Conservation (phyloP, 1,140 invertebrate species). For the Tenebrio molitor region DNA sequence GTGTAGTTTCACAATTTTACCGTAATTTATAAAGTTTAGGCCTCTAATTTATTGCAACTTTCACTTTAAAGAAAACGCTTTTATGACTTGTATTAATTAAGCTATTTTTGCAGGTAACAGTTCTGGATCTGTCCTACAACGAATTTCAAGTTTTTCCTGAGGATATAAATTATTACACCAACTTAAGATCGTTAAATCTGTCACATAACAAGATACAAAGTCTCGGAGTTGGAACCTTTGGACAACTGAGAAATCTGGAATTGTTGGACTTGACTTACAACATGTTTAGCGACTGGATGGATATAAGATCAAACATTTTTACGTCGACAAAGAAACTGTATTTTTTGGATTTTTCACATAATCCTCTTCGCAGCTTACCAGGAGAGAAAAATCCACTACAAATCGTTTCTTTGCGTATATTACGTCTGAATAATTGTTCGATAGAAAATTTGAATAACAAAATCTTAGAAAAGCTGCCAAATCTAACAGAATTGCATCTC, state of each 20-base stretch:
- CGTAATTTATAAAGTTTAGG: not conserved
- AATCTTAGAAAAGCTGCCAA: constrained; percentile 69
- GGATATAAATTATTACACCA: constrained; percentile 64
- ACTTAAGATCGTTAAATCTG: constrained; percentile 70
- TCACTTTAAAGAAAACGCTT: not conserved
- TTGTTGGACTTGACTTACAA: constrained; percentile 71
- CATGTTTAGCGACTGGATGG: constrained; percentile 69
- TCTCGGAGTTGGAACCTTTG: constrained; percentile 66
- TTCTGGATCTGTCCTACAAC: constrained; percentile 59
- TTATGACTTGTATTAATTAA: constrained; percentile 15
- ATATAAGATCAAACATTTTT: constrained; percentile 62
- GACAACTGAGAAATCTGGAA: constrained; percentile 69
- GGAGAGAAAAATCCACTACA: constrained; percentile 50
- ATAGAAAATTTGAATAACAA: constrained; percentile 69
- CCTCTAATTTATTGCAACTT: constrained; percentile 7
- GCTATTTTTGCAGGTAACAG: constrained; percentile 65
- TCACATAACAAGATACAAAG: constrained; percentile 69
- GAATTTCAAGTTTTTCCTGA: constrained; percentile 69
- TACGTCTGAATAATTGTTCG: constrained; percentile 65
- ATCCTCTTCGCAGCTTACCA: constrained; percentile 49
- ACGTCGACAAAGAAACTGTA: constrained; percentile 9
- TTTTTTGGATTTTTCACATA: constrained; percentile 33
- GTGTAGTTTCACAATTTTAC: constrained; percentile 11
- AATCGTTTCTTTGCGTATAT: constrained; percentile 51
- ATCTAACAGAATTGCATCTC: constrained; percentile 69